Evolutionary conservation across 2,797 vertebrate species (phyloP).

Genomic region (Poeciliopsis turneri): DNA sequence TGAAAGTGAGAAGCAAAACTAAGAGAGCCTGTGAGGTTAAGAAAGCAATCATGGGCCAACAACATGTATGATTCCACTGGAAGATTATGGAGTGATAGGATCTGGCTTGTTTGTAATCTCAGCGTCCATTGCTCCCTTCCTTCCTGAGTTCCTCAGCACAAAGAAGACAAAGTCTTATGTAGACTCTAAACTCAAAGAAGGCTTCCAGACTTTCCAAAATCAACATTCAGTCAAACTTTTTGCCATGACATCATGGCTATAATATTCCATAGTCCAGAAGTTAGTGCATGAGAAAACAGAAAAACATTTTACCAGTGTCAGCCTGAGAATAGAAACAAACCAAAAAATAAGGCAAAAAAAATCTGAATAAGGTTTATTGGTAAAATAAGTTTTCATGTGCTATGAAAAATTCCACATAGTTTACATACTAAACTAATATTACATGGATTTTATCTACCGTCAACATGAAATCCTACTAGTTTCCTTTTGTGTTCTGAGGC

Average conservation of each 20-base stretch:
- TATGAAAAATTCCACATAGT: background rate
- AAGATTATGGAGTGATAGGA: conserved; percentile 31
- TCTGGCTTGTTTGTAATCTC: conserved; percentile 24
- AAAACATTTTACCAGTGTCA: background rate
- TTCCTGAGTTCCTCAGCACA: conserved; percentile 27
- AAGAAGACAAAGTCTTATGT: conserved; percentile 2
- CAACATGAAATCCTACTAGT: background rate
- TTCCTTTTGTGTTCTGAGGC: background rate
- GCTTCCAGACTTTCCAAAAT: background rate
- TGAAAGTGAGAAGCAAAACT: background rate
- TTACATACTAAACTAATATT: background rate
- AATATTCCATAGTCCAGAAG: background rate
- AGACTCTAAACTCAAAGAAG: conserved; percentile 6
- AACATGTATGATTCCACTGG: background rate
- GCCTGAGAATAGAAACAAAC: background rate
- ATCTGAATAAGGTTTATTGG: background rate
- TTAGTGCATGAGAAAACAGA: background rate
- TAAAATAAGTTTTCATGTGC: background rate
- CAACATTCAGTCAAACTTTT: conserved; percentile 3
- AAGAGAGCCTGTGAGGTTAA: conserved; percentile 6
- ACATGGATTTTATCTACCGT: background rate
- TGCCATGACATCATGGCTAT: background rate
- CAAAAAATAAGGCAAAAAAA: background rate
- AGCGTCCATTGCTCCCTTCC: conserved; percentile 31
- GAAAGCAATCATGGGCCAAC: conserved; percentile 6